Base-by-base conservation (phyloP, 2,888 invertebrate species). In the Capitulum mitella region DNA sequence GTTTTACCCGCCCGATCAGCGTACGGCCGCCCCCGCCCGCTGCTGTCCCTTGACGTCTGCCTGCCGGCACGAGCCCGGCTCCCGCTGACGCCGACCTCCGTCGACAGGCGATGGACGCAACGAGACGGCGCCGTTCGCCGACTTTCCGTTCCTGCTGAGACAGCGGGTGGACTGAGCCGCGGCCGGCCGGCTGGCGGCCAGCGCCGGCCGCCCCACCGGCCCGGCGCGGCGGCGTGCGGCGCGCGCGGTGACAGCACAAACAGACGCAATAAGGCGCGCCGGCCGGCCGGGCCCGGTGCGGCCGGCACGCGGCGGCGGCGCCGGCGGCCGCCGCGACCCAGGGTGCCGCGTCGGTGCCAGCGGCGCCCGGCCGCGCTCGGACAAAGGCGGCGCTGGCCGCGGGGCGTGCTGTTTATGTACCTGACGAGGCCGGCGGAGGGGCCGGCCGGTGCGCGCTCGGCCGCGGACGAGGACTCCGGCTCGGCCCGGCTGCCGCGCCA, bases 121-220 rank as follows among this genome's bases (percentile, higher is more conserved):
- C 61, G n/a, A 32, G 61, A 61, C 61, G 61, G 61, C 61, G 32
- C 32, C 32, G 32, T 32, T 61, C 61, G n/a, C 61, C 61, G n/a
- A 32, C 61, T n/a, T 61, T 16, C 32, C 29, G 61, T 61, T 61
- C 61, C 32, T 61, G 61, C 61, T n/a, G 16, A 16, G 19, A 5
- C 51, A 51, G 19, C 22, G 5, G 51, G 5, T 22, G 22, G 51
- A 61, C 61, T 61, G 61, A 61, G 61, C 32, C 16, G 32, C 16
- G 14, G 32, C 32, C 61, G 12, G 43, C 43, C 43, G 43, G 43
- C 43, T 43, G 43, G 43, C n/a, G n/a, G n/a, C n/a, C n/a, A n/a
- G n/a, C n/a, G 61, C 61, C 12, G 61, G 32, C 14, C 61, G 61
- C 61, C 14, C 32, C 61, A 16, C 16, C 32, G 16, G 61, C 61